These are phyloP conservation scores for Drosophila sordidapex DNA, from an alignment of 2,888 invertebrate species.

Conservation along the genomic window DNA sequence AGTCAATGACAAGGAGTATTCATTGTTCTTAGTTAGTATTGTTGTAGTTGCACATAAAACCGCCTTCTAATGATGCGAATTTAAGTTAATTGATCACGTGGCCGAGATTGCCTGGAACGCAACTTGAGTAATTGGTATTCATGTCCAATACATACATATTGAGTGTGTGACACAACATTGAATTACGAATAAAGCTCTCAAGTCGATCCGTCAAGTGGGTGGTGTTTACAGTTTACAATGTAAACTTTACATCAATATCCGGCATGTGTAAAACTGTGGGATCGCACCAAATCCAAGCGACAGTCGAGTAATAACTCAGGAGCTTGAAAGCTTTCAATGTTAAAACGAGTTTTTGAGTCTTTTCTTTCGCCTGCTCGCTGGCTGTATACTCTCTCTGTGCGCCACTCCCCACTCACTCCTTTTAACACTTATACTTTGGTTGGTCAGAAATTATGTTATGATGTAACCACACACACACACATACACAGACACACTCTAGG, in stretches of 20 bases:
- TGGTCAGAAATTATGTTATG: constrained; percentile 66
- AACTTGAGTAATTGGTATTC: constrained; percentile 13
- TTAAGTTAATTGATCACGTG: constrained; percentile 51
- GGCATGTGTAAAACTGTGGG: constrained; percentile 48
- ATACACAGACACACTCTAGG: constrained; percentile 10
- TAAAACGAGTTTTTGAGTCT: constrained; percentile 54
- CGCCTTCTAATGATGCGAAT: constrained; percentile 33
- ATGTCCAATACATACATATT: background rate
- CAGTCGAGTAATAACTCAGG: constrained; percentile 41
- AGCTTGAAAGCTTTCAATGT: constrained; percentile 39
- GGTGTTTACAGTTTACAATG: constrained; percentile 31
- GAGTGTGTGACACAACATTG: background rate
- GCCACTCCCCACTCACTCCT: constrained; percentile 10
- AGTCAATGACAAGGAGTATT: constrained; percentile 9
- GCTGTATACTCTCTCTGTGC: background rate
- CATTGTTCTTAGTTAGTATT: background rate
- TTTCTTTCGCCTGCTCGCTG: constrained; percentile 34
- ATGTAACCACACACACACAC: constrained; percentile 60
- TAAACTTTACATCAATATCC: constrained; percentile 59
- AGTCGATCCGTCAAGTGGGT: constrained; percentile 15
- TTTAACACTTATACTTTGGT: constrained; percentile 23
- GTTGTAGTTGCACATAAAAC: constrained; percentile 6
- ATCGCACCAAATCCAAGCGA: constrained; percentile 41
- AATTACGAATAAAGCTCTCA: background rate
- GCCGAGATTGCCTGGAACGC: constrained; percentile 12